Evolutionary conservation across 2,113 vertebrate species (phyloP).

Genomic region (Phylloscopus trochilus): DNA sequence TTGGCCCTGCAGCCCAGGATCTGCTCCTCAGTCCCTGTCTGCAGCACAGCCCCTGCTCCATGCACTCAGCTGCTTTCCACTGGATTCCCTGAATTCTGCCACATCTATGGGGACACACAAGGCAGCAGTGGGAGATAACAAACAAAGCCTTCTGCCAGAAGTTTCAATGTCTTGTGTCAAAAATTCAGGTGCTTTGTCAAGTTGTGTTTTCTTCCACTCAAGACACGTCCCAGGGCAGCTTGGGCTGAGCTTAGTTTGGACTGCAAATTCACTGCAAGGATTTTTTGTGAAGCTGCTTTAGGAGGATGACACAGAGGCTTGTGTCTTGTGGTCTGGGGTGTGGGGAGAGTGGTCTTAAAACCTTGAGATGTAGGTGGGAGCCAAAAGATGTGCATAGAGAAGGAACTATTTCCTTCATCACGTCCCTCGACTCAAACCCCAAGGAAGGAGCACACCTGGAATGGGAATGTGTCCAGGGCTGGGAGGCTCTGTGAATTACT

Average conservation of each 20-base stretch:
- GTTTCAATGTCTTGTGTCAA: neutral
- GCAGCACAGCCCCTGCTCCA: neutral
- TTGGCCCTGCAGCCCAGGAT: neutral
- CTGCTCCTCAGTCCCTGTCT: neutral
- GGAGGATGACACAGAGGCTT: neutral
- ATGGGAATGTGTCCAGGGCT: neutral
- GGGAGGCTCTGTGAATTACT: constrained; percentile 10
- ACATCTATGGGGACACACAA: neutral
- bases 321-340: neutral
- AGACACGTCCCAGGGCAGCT: neutral
- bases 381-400: neutral
- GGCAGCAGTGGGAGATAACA: constrained; percentile 35
- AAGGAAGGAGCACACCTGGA: neutral
- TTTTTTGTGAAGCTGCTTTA: neutral
- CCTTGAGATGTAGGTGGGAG: neutral
- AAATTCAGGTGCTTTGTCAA: neutral
- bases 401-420: neutral
- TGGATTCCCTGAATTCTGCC: neutral
- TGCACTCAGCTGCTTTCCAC: neutral
- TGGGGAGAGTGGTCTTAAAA: neutral
- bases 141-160: constrained; percentile 25
- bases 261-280: neutral
- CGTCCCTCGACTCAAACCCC: neutral
- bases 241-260: neutral
- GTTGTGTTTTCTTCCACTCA: neutral